A percentile compares a stretch with the other conserved stretches of the same genome.
These are phyloP conservation scores for Mesopsocus fuscifrons DNA, from an alignment of 2,888 invertebrate species.

Conservation along the genomic window DNA sequence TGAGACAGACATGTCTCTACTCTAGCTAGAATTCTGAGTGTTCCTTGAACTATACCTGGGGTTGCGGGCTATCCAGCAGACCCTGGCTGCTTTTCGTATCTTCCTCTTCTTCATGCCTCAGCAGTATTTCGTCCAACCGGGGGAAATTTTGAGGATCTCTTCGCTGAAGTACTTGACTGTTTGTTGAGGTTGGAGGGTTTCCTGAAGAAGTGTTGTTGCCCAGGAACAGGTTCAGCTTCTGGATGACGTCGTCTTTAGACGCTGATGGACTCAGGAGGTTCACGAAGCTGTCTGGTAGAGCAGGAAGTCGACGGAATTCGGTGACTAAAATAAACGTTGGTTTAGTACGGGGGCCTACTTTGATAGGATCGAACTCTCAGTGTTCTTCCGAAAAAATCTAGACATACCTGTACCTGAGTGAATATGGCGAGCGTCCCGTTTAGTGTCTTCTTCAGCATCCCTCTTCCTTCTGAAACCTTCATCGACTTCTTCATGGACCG, in stretches of 20 bases:
- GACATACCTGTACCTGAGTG: constrained; percentile 4
- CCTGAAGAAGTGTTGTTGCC: not conserved
- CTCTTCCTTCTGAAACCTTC: not conserved
- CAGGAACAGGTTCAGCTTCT: constrained; percentile 1
- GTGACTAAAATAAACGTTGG: too few species aligned
- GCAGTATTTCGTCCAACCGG: too few species aligned
- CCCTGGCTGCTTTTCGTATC: too few species aligned
- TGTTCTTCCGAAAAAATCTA: too few species aligned
- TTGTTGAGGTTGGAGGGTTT: not conserved
- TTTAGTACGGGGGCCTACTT: too few species aligned
- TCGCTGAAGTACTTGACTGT: not conserved
- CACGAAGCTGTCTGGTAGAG: not conserved
- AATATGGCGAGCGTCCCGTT: not conserved
- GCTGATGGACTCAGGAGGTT: not conserved
- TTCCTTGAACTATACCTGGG: too few species aligned
- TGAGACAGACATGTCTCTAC: too few species aligned
- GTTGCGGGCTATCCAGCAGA: too few species aligned
- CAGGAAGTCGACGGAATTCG: constrained; percentile 4
- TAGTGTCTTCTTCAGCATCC: not conserved
- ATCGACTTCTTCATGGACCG: constrained; percentile 6
- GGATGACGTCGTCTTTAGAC: not conserved
- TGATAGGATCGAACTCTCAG: too few species aligned
- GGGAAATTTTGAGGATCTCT: constrained; percentile 1
- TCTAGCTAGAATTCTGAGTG: too few species aligned
- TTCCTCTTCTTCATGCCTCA: too few species aligned